A percentile compares a stretch with the other conserved stretches of the same genome.
These are phyloP conservation scores for Saccopteryx leptura DNA, from an alignment of 2,113 vertebrate species.

Conservation along the genomic window DNA sequence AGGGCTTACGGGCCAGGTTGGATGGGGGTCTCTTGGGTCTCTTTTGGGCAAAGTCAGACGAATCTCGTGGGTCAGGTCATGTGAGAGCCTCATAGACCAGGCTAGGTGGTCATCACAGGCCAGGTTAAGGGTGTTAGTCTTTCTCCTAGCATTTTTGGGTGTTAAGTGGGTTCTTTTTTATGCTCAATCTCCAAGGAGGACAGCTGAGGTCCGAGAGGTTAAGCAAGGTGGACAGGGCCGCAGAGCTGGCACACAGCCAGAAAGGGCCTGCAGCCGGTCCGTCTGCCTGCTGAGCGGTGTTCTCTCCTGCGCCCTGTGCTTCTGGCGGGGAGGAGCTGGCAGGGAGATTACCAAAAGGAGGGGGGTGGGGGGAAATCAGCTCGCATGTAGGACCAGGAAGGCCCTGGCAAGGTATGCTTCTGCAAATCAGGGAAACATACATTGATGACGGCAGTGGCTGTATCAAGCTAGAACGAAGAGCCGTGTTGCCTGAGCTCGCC, in stretches of 20 bases:
- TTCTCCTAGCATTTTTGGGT: not conserved
- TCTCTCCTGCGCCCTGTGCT: too few relatives aligned
- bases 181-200: not conserved
- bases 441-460: too few relatives aligned
- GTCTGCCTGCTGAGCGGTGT: not conserved
- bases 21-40: too few relatives aligned
- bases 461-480: not conserved
- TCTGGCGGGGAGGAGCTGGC: not conserved
- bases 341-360: not conserved
- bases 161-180: not conserved
- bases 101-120: not conserved
- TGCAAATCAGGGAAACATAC: not conserved
- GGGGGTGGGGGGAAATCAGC: not conserved
- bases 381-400: not conserved
- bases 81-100: not conserved
- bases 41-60: not conserved
- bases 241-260: not conserved
- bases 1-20: not conserved
- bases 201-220: not conserved
- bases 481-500: accelerated
- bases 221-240: not conserved
- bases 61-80: not conserved
- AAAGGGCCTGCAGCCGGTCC: not conserved
- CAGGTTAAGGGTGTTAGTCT: not conserved
- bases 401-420: not conserved